Percentiles rank a stretch among this genome's conserved stretches.
Evolutionary conservation across 2,113 vertebrate species (phyloP).

Genomic region (Thunnus thynnus): DNA sequence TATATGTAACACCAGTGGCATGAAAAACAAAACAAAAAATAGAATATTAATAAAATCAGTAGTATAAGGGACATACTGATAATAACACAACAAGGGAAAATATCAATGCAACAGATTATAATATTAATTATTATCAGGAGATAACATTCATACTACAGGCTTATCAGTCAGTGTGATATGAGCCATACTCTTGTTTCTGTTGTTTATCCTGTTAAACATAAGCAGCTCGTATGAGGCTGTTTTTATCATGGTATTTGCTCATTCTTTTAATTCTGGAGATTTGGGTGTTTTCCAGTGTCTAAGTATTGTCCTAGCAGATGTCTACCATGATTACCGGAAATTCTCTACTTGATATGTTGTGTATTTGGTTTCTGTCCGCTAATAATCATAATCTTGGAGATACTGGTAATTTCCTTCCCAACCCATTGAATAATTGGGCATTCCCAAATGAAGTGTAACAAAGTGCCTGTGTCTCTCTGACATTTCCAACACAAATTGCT

Average conservation of each 20-base stretch:
- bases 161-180: no score
- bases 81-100: no score
- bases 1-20: no score
- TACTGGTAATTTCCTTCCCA: no score
- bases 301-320: neutral
- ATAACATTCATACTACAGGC: no score
- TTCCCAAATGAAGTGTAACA: neutral
- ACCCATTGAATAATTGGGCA: neutral
- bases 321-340: neutral
- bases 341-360: slow-evolving; percentile 2
- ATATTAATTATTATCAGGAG: no score
- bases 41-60: neutral
- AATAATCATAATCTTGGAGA: neutral
- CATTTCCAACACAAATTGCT: neutral
- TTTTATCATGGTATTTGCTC: neutral
- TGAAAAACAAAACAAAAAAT: neutral
- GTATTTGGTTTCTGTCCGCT: neutral
- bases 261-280: neutral
- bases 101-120: no score
- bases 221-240: neutral
- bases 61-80: no score
- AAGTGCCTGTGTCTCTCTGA: neutral
- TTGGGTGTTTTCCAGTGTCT: neutral
- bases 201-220: neutral
- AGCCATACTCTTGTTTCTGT: neutral